Conservation (phyloP, 2,113 vertebrate genomes). For the Trematomus loennbergii region DNA sequence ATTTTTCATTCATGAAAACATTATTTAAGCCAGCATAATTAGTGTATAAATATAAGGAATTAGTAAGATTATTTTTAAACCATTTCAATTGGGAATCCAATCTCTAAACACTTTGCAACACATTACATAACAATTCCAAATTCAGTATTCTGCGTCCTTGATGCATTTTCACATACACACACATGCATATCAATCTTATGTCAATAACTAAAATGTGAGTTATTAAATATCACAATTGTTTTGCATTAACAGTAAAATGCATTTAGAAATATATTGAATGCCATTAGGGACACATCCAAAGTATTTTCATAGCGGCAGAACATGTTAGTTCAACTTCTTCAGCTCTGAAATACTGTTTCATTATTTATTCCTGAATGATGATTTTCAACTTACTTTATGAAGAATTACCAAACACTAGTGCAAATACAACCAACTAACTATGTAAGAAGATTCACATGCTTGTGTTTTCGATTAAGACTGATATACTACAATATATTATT, state of each 20-base stretch:
- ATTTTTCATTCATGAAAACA: too few relatives aligned
- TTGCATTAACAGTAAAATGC: too few relatives aligned
- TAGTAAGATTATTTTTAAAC: not conserved
- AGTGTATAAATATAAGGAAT: not conserved
- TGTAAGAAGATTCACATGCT: not conserved
- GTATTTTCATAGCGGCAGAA: not conserved
- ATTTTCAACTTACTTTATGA: not conserved
- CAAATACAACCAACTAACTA: not conserved
- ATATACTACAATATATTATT: not conserved
- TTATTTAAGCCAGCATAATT: constrained; percentile 9
- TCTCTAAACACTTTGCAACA: not conserved
- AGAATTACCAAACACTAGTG: not conserved
- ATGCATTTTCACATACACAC: not conserved
- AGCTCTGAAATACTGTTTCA: not conserved
- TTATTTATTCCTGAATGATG: not conserved
- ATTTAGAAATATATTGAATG: too few relatives aligned
- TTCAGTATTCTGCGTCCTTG: not conserved
- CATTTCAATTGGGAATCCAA: not conserved
- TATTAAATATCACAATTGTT: not conserved
- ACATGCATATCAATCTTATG: not conserved
- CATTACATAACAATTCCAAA: not conserved
- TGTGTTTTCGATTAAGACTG: not conserved
- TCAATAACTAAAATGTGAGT: not conserved
- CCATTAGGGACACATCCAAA: too few relatives aligned
- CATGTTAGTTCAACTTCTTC: not conserved